Conservation (phyloP, 2,888 invertebrate species). For the Agrotis ipsilon region DNA sequence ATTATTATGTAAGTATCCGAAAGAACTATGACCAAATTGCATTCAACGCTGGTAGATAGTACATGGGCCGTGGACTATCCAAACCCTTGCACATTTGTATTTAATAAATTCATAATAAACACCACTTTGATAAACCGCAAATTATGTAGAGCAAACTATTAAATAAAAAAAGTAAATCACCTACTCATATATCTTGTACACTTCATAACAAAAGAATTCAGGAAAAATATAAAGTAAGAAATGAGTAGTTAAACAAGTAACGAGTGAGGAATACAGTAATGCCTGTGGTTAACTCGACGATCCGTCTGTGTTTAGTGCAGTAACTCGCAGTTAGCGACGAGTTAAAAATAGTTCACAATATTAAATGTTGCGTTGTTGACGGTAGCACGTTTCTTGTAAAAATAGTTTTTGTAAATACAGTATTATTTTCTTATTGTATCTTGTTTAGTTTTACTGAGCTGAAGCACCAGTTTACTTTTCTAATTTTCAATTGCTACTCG, state of each 20-base stretch:
- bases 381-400: neutral
- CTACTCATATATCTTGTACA: neutral
- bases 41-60: too few species aligned
- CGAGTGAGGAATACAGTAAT: neutral
- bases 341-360: neutral
- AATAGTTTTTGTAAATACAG: slow-evolving; percentile 9
- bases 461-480: too few species aligned
- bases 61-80: too few species aligned
- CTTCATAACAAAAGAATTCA: neutral
- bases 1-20: too few species aligned
- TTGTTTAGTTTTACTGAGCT: neutral
- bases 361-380: slow-evolving; percentile 3
- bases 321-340: neutral
- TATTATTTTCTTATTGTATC: slow-evolving; percentile 5
- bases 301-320: slow-evolving; percentile 15
- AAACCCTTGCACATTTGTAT: too few species aligned
- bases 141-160: too few species aligned
- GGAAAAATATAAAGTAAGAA: slow-evolving; percentile 20
- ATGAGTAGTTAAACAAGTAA: neutral
- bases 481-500: too few species aligned
- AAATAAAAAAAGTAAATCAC: neutral
- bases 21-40: too few species aligned
- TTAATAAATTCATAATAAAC: too few species aligned
- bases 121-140: too few species aligned
- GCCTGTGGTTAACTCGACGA: neutral